Conservation (phyloP, 2,888 invertebrate species). For the Pristionchus fissidentatus region DNA sequence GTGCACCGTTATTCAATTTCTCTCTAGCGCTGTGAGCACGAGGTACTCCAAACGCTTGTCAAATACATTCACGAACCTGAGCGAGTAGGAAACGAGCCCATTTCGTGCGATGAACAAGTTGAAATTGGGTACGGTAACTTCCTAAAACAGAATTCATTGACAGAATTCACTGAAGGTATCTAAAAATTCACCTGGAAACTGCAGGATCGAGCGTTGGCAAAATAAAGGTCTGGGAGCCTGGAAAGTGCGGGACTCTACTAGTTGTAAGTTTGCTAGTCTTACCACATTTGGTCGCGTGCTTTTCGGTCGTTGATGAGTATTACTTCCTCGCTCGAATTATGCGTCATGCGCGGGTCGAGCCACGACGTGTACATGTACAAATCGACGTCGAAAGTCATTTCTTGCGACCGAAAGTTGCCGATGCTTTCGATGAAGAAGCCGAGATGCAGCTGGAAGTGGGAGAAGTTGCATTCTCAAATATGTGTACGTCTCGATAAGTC, state of each 20-base stretch:
- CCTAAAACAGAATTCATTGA: not conserved
- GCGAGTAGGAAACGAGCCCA: constrained; percentile 70
- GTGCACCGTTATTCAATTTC: no score
- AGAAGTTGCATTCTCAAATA: no score
- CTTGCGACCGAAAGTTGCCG: constrained; percentile 65
- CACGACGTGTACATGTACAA: constrained; percentile 68
- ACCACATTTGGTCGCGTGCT: constrained; percentile 68
- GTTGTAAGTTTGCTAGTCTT: not conserved
- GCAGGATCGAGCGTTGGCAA: constrained; percentile 65
- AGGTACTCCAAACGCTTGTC: not conserved
- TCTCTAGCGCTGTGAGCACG: no score
- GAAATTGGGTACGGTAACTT: constrained; percentile 72
- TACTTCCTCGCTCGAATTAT: constrained; percentile 62
- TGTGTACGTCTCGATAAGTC: no score
- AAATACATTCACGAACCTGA: constrained; percentile 53
- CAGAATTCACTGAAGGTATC: not conserved
- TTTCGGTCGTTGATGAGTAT: constrained; percentile 68
- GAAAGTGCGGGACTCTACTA: not conserved
- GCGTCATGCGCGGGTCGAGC: constrained; percentile 61
- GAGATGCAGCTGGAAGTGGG: constrained; percentile 58
- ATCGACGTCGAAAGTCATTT: constrained; percentile 73
- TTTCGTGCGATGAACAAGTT: constrained; percentile 70
- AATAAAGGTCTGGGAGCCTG: constrained; percentile 71
- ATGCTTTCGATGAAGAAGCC: constrained; percentile 66
- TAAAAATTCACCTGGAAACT: constrained; percentile 47